phyloP scores from a whole-genome alignment of 35 echinoderm and acorn worm genomes.

The Stichopus chloronotus region DNA sequence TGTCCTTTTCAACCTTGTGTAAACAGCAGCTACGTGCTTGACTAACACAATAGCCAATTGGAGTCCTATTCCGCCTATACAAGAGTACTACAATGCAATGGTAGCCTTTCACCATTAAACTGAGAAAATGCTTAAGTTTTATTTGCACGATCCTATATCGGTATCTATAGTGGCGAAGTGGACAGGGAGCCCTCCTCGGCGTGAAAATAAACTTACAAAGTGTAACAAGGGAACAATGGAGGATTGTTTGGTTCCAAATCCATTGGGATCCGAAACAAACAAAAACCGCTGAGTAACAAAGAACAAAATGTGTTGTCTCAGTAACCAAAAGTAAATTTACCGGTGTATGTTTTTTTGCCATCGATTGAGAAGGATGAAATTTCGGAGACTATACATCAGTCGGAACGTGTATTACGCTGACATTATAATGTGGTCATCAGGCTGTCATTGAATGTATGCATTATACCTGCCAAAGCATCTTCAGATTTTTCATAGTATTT shows the following conservation, averaged over 20 bases:
- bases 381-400: neutral
- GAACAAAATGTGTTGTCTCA: neutral
- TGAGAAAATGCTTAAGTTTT: neutral
- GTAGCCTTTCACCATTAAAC: conserved; percentile 20
- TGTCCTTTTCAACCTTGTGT: conserved; percentile 32
- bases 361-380: conserved; percentile 13
- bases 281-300: neutral
- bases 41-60: conserved; percentile 8
- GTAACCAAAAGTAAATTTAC: neutral
- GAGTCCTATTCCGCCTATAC: neutral
- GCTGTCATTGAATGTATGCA: too few species aligned
- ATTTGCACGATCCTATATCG: conserved; percentile 4
- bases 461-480: too few species aligned
- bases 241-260: conserved; percentile 1
- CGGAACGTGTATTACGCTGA: too few species aligned
- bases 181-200: neutral
- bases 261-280: neutral
- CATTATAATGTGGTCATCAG: too few species aligned
- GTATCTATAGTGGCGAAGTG: neutral
- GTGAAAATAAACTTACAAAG: conserved; percentile 54
- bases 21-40: conserved; percentile 18
- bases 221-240: conserved; percentile 7
- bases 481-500: too few species aligned
- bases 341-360: conserved; percentile 7
- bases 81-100: neutral